These are phyloP conservation scores for Agonopterix arenella DNA, from an alignment of 2,888 invertebrate genomes.

Conservation along the genomic window DNA sequence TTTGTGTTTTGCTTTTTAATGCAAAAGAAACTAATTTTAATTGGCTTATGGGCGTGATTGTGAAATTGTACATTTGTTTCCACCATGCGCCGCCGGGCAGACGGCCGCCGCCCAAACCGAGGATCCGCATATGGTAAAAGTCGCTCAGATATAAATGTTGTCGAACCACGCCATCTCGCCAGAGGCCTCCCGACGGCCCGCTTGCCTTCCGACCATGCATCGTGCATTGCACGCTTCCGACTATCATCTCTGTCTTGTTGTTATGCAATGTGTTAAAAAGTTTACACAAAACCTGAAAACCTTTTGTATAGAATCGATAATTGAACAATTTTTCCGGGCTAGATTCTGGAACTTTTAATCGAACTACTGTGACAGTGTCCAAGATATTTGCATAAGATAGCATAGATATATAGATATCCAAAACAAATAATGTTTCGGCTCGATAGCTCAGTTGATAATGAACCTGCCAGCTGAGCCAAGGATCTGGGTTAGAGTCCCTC, in stretches of 20 bases:
- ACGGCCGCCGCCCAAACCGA: conserved; percentile 92
- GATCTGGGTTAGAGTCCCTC: no score
- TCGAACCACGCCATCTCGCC: conserved; percentile 40
- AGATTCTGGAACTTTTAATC: no score
- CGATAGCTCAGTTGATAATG: no score
- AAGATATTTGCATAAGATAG: no score
- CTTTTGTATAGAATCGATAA: no score
- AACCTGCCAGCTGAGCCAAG: no score
- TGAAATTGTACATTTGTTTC: conserved; percentile 66
- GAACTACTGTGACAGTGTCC: no score
- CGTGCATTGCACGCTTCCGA: conserved; percentile 66
- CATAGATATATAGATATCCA: no score
- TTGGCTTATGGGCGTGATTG: conserved; percentile 39
- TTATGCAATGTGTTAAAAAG: conserved; percentile 1
- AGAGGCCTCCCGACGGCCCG: conserved; percentile 62
- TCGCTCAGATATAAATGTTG: conserved; percentile 51
- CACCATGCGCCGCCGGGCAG: conserved; percentile 77
- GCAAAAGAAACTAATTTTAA: background rate
- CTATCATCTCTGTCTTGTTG: conserved; percentile 40
- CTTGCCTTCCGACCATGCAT: conserved; percentile 57
- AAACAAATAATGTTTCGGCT: no score
- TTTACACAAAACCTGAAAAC: background rate
- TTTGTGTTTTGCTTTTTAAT: no score
- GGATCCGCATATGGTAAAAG: conserved; percentile 94
- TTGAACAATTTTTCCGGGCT: no score